Conservation (phyloP, 2,113 vertebrate genomes). For the Chaetura pelagica region DNA sequence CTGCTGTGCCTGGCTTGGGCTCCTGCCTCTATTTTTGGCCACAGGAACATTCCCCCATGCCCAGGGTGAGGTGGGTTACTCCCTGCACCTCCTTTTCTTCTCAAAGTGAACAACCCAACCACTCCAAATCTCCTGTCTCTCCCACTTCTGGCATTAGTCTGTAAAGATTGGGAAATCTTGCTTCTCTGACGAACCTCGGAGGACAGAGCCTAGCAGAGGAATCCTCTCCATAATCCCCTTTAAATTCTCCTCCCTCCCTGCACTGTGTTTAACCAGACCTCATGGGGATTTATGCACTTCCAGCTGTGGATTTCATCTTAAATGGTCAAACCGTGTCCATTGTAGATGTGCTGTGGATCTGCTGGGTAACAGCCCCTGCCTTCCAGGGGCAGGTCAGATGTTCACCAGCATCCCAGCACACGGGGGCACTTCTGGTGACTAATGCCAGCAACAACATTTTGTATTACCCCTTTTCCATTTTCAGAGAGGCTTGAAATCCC, state of each 20-base stretch:
- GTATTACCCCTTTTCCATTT: neutral
- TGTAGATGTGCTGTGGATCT: accelerated
- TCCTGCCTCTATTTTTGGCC: neutral
- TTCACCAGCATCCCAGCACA: accelerated
- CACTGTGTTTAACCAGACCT: neutral
- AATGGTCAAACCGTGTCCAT: neutral
- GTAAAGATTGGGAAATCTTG: neutral
- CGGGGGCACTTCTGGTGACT: neutral
- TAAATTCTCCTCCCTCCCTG: neutral
- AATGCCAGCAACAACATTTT: neutral
- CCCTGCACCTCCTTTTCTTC: neutral
- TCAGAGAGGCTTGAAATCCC: neutral
- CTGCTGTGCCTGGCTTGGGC: neutral
- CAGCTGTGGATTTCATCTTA: neutral
- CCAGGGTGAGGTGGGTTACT: neutral
- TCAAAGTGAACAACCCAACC: neutral
- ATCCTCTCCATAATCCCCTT: neutral
- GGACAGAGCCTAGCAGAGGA: neutral
- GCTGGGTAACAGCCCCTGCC: accelerated
- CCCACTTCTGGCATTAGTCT: neutral
- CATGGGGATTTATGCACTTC: neutral
- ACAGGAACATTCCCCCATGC: neutral
- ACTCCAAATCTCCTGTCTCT: neutral
- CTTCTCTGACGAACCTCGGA: neutral
- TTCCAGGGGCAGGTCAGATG: neutral